Conservation (phyloP, 2,888 invertebrate species). For the Julus scanicus region DNA sequence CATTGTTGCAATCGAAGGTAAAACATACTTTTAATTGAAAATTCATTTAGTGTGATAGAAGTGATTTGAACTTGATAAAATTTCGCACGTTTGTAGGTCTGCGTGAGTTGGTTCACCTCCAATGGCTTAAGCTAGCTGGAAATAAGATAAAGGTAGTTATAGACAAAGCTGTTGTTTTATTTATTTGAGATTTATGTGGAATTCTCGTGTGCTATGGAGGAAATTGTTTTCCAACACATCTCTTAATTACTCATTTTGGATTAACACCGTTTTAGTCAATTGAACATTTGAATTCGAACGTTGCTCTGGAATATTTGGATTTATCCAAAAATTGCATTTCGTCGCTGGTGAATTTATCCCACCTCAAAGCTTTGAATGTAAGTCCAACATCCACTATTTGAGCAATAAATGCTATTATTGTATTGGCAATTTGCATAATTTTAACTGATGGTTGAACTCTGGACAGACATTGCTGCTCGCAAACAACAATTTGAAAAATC, state of each 20-base stretch:
- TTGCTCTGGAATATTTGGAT: constrained; percentile 84
- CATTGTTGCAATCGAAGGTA: constrained; percentile 85
- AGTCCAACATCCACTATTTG: constrained; percentile 58
- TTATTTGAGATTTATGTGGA: neutral
- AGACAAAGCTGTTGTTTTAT: neutral
- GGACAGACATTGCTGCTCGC: constrained; percentile 83
- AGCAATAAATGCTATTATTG: neutral
- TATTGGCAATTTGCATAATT: neutral
- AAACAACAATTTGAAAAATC: constrained; percentile 84
- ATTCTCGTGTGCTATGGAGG: neutral
- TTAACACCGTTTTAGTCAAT: constrained; percentile 73
- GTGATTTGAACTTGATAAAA: neutral
- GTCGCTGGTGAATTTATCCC: constrained; percentile 85
- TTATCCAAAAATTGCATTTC: constrained; percentile 89
- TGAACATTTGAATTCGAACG: constrained; percentile 85
- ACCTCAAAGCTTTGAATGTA: constrained; percentile 85
- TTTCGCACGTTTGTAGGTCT: constrained; percentile 69
- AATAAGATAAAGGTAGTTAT: constrained; percentile 85
- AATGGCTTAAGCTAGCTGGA: constrained; percentile 84
- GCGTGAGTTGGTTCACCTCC: constrained; percentile 82
- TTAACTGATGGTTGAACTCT: constrained; percentile 51
- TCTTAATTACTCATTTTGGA: neutral
- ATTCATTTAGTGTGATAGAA: neutral
- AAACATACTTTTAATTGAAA: neutral
- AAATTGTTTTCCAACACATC: neutral